These are phyloP conservation scores for Herminia tarsipennalis DNA, from an alignment of 2,888 invertebrate genomes.

Conservation along the genomic window DNA sequence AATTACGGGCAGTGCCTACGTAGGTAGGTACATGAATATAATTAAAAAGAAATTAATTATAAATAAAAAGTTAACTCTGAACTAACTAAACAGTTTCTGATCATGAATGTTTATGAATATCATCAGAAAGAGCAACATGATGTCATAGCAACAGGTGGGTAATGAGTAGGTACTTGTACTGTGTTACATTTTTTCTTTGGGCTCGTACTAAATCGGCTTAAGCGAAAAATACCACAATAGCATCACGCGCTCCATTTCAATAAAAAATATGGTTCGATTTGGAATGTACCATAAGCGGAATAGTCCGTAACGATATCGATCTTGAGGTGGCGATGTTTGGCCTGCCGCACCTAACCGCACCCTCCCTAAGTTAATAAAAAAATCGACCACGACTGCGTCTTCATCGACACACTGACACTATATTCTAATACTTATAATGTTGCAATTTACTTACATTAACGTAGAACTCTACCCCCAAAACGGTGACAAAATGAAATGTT, in stretches of 20 bases:
- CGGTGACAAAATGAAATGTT: no score
- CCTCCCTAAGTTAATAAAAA: constrained; percentile 77
- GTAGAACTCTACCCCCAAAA: not conserved
- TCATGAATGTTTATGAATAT: no score
- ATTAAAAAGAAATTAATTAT: no score
- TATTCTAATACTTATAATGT: constrained; percentile 37
- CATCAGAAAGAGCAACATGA: no score
- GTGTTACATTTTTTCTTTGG: no score
- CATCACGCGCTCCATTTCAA: not conserved
- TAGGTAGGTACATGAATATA: no score
- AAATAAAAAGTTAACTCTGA: no score
- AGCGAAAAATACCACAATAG: not conserved
- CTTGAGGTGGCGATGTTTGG: constrained; percentile 72
- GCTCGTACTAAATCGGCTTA: no score
- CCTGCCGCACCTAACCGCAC: constrained; percentile 79
- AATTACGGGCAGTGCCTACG: no score
- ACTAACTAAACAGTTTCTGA: no score
- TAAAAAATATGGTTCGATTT: constrained; percentile 25
- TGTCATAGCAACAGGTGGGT: no score
- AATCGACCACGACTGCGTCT: constrained; percentile 74
- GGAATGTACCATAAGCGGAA: constrained; percentile 64
- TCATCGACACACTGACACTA: constrained; percentile 56
- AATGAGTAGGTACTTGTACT: no score
- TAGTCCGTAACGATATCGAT: constrained; percentile 77
- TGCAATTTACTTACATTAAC: constrained; percentile 5